Conservation (phyloP, 2,113 vertebrate genomes). For the Hydrochoerus hydrochaeris region DNA sequence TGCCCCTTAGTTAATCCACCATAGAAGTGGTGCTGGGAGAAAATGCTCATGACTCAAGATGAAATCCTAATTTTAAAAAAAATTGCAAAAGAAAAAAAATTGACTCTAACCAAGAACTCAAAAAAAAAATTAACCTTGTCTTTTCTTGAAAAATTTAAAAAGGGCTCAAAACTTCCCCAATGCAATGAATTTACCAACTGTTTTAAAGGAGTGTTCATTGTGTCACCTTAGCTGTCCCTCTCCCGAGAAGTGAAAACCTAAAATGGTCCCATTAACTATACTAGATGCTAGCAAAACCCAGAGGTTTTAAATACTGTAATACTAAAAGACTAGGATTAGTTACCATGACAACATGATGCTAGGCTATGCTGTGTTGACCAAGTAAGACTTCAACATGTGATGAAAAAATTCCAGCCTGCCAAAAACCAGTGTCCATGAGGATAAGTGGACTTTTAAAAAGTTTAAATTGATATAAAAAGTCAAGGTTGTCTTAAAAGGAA, state of each 20-base stretch:
- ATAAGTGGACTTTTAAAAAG: neutral
- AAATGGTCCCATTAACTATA: neutral
- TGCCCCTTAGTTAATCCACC: neutral
- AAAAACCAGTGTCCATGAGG: neutral
- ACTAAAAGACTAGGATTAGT: neutral
- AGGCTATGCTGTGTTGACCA: too few species aligned
- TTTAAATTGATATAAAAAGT: neutral
- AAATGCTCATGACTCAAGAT: neutral
- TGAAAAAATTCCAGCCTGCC: neutral
- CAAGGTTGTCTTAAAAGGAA: neutral
- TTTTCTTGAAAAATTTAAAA: neutral
- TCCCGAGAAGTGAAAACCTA: neutral
- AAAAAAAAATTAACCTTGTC: neutral
- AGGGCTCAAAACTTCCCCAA: neutral
- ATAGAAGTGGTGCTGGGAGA: neutral
- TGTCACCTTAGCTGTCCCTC: neutral
- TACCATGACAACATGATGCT: neutral
- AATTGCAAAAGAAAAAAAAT: neutral
- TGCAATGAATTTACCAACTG: neutral
- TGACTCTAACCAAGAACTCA: slow-evolving; percentile 7
- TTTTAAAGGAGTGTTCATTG: neutral
- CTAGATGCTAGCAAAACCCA: neutral
- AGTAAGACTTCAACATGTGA: neutral
- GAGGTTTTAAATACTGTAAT: neutral
- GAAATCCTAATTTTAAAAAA: slow-evolving; percentile 40